A percentile compares a stretch with the other conserved stretches of the same genome.
These are phyloP conservation scores for Oreochromis niloticus DNA, from an alignment of 2,113 vertebrate genomes.

Conservation along the genomic window DNA sequence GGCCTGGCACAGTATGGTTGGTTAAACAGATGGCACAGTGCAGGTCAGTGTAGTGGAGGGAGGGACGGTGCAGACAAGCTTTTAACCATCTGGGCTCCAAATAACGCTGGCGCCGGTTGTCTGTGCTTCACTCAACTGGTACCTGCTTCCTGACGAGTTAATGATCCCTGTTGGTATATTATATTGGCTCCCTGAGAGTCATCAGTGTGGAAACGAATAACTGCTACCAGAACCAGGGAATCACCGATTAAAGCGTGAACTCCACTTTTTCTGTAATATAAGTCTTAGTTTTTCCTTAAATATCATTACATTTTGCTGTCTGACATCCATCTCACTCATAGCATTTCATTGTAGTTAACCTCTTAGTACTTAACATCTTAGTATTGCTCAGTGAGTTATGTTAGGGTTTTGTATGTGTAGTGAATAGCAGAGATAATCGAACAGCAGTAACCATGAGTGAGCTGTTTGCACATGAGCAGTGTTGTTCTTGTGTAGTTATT, in stretches of 20 bases:
- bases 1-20: slow-evolving; percentile 4
- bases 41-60: slow-evolving; percentile 5
- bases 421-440: background rate
- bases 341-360: background rate
- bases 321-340: background rate
- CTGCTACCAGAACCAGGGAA: background rate
- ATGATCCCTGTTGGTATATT: background rate
- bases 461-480: background rate
- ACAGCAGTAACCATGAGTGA: background rate
- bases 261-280: background rate
- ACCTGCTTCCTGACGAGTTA: background rate
- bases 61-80: slow-evolving; percentile 17
- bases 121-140: background rate
- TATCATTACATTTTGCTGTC: background rate
- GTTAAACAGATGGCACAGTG: slow-evolving; percentile 57
- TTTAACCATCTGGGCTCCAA: slow-evolving; percentile 45
- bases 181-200: background rate
- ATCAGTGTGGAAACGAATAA: background rate
- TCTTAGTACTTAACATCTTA: background rate
- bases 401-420: background rate
- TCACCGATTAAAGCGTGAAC: background rate
- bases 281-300: background rate
- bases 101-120: background rate
- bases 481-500: background rate
- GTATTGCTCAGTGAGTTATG: background rate